Conservation (phyloP, 1,140 invertebrate species). For the Lerema accius region DNA sequence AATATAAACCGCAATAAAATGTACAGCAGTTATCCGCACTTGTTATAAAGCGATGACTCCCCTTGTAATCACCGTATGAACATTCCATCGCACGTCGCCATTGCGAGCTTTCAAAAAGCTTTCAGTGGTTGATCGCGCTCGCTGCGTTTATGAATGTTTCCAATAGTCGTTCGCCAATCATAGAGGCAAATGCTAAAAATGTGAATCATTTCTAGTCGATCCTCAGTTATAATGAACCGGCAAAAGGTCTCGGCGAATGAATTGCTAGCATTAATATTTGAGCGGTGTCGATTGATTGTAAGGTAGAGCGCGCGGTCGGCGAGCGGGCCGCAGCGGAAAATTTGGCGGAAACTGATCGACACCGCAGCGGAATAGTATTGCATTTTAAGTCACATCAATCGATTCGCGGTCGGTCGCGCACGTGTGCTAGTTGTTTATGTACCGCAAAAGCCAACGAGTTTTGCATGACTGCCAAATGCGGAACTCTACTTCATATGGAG, state of each 20-base stretch:
- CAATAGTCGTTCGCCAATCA: constrained; percentile 46
- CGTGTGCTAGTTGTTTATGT: constrained; percentile 76
- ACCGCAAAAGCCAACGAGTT: constrained; percentile 74
- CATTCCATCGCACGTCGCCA: constrained; percentile 63
- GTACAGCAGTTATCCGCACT: constrained; percentile 47
- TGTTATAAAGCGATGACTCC: constrained; percentile 50
- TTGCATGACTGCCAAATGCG: constrained; percentile 73
- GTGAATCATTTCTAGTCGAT: constrained; percentile 20
- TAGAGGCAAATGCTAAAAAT: constrained; percentile 41
- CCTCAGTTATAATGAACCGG: constrained; percentile 19
- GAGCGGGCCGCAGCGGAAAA: constrained; percentile 68
- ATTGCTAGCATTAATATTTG: constrained; percentile 20
- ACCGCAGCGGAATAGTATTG: constrained; percentile 67
- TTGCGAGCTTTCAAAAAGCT: constrained; percentile 76
- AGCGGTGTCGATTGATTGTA: constrained; percentile 46
- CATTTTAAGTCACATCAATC: constrained; percentile 76
- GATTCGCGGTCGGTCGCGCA: constrained; percentile 65
- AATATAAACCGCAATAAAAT: constrained; percentile 38
- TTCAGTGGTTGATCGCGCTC: constrained; percentile 67
- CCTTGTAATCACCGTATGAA: constrained; percentile 58
- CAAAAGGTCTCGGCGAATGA: constrained; percentile 12
- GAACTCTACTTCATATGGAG: constrained; percentile 59
- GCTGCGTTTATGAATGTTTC: constrained; percentile 55
- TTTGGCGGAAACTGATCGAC: constrained; percentile 71
- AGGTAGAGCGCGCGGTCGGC: constrained; percentile 57